phyloP scores from a whole-genome alignment of 2,113 vertebrate genomes.

The Sylvia atricapilla region DNA sequence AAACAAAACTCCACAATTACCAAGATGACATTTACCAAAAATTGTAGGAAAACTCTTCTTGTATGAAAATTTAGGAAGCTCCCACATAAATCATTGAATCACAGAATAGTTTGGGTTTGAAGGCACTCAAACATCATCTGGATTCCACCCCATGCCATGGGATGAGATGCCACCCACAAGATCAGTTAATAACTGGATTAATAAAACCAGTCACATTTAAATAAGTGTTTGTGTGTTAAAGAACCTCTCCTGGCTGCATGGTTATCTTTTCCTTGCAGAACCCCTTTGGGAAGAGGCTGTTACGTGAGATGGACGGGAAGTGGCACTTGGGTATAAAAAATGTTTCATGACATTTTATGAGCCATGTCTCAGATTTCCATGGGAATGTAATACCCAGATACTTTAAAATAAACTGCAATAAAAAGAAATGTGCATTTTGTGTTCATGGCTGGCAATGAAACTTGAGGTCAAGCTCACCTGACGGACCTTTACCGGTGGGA shows the following conservation, averaged over 20 bases:
- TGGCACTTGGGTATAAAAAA: neutral
- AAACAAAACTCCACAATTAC: neutral
- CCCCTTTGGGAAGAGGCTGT: neutral
- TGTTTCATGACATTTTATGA: slow-evolving; percentile 11
- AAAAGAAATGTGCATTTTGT: neutral
- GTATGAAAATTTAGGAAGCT: neutral
- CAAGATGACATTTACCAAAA: neutral
- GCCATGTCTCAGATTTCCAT: neutral
- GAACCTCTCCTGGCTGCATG: neutral
- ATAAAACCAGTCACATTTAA: neutral
- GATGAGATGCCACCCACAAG: neutral
- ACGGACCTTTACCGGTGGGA: neutral
- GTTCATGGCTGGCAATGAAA: neutral
- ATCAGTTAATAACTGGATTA: neutral
- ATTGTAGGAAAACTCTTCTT: neutral
- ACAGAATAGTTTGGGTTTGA: neutral
- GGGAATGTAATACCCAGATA: neutral
- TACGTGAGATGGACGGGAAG: neutral
- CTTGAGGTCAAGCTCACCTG: neutral
- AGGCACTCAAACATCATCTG: neutral
- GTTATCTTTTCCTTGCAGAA: neutral
- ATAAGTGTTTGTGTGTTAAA: neutral
- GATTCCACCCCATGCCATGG: neutral
- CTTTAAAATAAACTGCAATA: neutral
- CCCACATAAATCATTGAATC: neutral